Evolutionary conservation across 2,888 invertebrate genomes (phyloP), one percentile per base, ranked within the genome.

Genomic region (Tolmerus cingulatus): DNA sequence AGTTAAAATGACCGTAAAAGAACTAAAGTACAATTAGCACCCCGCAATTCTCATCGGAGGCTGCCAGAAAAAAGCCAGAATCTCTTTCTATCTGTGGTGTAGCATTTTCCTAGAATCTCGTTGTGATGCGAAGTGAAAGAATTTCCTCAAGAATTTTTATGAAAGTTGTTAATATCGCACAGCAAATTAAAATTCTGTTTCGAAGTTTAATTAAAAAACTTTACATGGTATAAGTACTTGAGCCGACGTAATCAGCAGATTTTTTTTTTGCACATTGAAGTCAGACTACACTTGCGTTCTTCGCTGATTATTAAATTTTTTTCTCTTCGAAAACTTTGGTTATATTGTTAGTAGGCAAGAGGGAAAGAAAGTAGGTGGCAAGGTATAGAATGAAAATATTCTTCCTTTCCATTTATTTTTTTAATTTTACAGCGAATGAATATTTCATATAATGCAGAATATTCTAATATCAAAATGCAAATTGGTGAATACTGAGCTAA

Each of bases 201-300:
- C 81, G 74, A 87, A 87, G 87, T 87, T 87, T 87, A 87, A 87
- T 87, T 87, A 87, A 87, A 87, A 87, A 87, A 87, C 87, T 87
- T 87, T 87, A 81, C 66, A 87, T 46, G 87, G 51, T 19, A 51
- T 87, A 74, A 87, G 79, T 87, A 34, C 40, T 77, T 77, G 40
- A 77, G 77, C 78, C 78, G 78, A 78, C 40, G 23, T 78, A 78
- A 78, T 78, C 78, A 78, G 78, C 43, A 78, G 43, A 40, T 78
- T 78, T 78, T 78, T 77, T 77, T 78, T 78, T 16, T 78, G 43
- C 78, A 78, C 19, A 78, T 78, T 78, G 40, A 78, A 78, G 40
- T 9, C 78, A 23, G 23, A 78, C 37, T 43, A 78, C 40, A 78
- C 78, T 78, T 43, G 78, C 7, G 78, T 43, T 66, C 66, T 27